Evolutionary conservation across 2,888 invertebrate species (phyloP), one percentile per base, ranked within the genome.

Genomic region (Hartigia nigra): DNA sequence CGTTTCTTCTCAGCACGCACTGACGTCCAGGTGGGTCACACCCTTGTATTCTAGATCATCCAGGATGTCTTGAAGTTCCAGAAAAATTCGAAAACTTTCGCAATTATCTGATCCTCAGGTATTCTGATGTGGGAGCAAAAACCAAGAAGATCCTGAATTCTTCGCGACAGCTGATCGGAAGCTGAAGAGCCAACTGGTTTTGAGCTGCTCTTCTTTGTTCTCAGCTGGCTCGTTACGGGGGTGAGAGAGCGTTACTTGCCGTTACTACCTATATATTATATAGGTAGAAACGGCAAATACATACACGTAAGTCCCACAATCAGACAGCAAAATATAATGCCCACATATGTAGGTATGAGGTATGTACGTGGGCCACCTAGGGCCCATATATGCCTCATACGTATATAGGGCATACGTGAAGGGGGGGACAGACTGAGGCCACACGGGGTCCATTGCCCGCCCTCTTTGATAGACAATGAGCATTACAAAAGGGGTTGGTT

Each of bases 401-500:
- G 70, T 69, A 31, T 76, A 12, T 31, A 55, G 69, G 70, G 69
- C 31, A 31, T 12, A 2, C 12, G n/a, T n/a, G n/a, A n/a, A n/a
- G n/a, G 34, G 32, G 14, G 23, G 23, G 55, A 3, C 23, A 55
- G 39, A 55, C 39, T 1, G 23, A 34, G 55, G 55, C 55, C 23
- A 2, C 23, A 23, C 23, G 23, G 55, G 55, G 23, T 23, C 55
- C 55, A 75, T 31, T 36, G 14, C 37, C 36, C 37, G 37, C n/a
- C 55, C 31, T 76, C 72, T 34, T 32, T 72, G 34, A 31, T 82
- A 84, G 80, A 86, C 87, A 87, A 86, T 84, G 81, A 72, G 69
- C 80, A 81, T 78, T 79, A 81, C 82, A 85, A 86, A 85, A 82
- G 83, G 82, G 79, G 78, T 80, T 81, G 55, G 72, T 14, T 34